Evolutionary conservation across 2,113 vertebrate genomes (phyloP).

Genomic region (Lepisosteus oculatus): DNA sequence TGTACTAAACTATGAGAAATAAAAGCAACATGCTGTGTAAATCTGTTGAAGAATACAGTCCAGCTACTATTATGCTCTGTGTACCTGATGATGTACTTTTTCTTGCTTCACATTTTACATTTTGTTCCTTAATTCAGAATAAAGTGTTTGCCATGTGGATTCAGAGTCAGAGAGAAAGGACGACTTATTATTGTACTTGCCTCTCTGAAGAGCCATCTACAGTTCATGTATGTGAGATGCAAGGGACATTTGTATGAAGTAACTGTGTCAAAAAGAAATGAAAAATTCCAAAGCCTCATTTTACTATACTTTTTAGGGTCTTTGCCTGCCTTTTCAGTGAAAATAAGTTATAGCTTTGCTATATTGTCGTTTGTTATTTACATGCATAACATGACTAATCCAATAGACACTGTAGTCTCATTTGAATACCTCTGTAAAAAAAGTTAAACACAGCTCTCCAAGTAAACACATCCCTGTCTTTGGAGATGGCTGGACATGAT

Average conservation of each 20-base stretch:
- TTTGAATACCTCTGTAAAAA: not conserved
- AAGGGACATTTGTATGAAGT: not conserved
- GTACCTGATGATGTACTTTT: not conserved
- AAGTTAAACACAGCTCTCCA: too few species aligned
- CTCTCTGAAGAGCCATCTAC: not conserved
- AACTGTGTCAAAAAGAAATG: not conserved
- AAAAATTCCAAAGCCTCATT: not conserved
- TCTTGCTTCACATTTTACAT: not conserved
- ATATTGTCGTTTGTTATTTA: too few species aligned
- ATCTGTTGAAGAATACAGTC: too few species aligned
- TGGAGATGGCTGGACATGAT: not conserved
- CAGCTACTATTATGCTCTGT: too few species aligned
- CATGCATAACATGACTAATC: too few species aligned
- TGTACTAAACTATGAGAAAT: too few species aligned
- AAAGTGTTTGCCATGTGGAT: not conserved
- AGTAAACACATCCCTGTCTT: not conserved
- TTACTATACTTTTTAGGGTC: not conserved
- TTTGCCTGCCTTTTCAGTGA: not conserved
- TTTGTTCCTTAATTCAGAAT: not conserved
- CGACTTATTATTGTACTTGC: not conserved
- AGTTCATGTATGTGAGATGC: not conserved
- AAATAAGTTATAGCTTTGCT: too few species aligned
- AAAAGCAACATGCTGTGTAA: too few species aligned
- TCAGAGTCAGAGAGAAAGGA: not conserved
- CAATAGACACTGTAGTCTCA: not conserved